Evolutionary conservation across 2,888 invertebrate species (phyloP).

Genomic region (Drosophila robusta): DNA sequence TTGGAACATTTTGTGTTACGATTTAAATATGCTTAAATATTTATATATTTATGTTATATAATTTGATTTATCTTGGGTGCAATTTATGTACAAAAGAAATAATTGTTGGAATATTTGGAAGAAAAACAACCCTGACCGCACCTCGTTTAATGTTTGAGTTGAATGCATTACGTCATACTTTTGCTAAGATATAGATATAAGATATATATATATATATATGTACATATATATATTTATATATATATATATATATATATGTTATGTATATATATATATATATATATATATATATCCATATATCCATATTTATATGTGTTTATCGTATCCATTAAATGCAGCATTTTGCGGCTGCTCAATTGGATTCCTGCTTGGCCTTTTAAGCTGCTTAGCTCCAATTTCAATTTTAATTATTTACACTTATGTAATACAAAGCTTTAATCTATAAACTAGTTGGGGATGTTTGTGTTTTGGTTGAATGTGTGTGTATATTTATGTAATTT

Average conservation of each 20-base stretch:
- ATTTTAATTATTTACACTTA: slow-evolving; percentile 60
- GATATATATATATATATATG: neutral
- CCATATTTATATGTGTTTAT: slow-evolving; percentile 2
- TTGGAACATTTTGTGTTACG: slow-evolving; percentile 48
- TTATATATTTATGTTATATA: slow-evolving; percentile 25
- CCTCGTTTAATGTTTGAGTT: slow-evolving; percentile 28
- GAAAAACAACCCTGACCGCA: slow-evolving; percentile 35
- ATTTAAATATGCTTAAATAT: slow-evolving; percentile 20
- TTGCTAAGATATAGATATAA: slow-evolving; percentile 34
- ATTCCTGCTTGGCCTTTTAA: slow-evolving; percentile 26
- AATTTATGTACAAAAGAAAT: slow-evolving; percentile 50
- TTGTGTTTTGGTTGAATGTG: slow-evolving; percentile 13
- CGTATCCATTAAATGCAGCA: slow-evolving; percentile 8
- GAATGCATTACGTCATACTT: slow-evolving; percentile 21
- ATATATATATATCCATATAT: neutral
- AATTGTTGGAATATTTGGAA: slow-evolving; percentile 34
- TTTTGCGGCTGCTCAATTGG: slow-evolving; percentile 1
- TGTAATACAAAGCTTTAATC: slow-evolving; percentile 47
- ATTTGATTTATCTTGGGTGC: slow-evolving; percentile 36
- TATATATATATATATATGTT: neutral
- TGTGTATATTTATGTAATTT: slow-evolving; percentile 46
- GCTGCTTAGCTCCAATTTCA: slow-evolving; percentile 26
- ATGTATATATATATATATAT: neutral
- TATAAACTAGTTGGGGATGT: slow-evolving; percentile 11
- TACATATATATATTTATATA: neutral